Evolutionary conservation across 2,113 vertebrate species (phyloP), one percentile per base, ranked within the genome.

Genomic region (Chloroceryle aenea): DNA sequence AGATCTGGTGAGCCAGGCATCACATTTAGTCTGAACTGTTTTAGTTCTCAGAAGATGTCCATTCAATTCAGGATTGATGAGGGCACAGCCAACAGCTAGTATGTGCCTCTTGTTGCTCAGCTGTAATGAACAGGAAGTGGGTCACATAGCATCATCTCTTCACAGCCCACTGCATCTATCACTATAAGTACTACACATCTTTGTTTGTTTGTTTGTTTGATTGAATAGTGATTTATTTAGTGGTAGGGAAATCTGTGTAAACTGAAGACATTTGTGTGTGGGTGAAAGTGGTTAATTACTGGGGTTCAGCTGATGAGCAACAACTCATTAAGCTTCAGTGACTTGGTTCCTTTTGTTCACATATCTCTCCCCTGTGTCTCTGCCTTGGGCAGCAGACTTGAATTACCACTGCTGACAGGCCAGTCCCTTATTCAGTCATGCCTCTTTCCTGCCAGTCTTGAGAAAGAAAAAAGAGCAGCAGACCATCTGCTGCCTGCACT

Each of bases 401-500:
- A 90, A 94, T 93, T 75, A 56, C 79, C 30, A 48, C 29, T 74
- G 23, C 56, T 94, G 90, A 90, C 90, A 96, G 86, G 74, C 90
- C 68, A 86, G 85, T 93, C 68, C 64, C 82, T 90, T 86, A 67
- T 86, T 90, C 85, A 88, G 56, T 56, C 79, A 29, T 93, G 92
- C 75, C 64, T 75, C 96, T 95, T 90, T 81, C 72, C 69, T 96
- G 90, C 43, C 93, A 94, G 61, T 86, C 88, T 84, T 72, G 45
- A 88, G 75, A 14, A 81, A 79, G 12, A 97, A 62, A 79, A 89
- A 75, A 75, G 34, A 90, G 68, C 83, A 87, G 73, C 76, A 89
- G 92, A 89, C 93, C 87, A 84, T 94, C 95, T 95, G 96, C 82
- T 1, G 52, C 83, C 88, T 89, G 56, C 40, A 71, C 95, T 96